Conservation (phyloP, 1,140 invertebrate species). For the Lineus longissimus region DNA sequence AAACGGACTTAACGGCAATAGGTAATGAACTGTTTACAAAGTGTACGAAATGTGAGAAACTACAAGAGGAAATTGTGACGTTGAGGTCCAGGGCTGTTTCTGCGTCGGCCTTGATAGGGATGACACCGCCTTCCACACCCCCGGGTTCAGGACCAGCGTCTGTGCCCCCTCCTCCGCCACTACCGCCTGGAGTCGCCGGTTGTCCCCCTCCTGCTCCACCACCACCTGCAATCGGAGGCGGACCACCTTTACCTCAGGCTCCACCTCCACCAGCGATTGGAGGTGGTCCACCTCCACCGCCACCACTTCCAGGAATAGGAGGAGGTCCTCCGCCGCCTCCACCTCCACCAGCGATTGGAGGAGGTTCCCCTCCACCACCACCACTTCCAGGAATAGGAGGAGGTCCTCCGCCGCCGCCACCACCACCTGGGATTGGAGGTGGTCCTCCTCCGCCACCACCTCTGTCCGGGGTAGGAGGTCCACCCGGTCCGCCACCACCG, state of each 20-base stretch:
- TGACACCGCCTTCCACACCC: constrained; percentile 1
- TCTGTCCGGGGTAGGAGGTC: not conserved
- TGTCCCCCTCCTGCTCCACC: not conserved
- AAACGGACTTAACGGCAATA: too few relatives aligned
- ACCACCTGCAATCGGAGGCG: not conserved
- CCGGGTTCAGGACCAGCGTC: not conserved
- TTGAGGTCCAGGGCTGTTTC: too few relatives aligned
- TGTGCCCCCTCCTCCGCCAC: constrained; percentile 2
- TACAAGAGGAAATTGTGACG: too few relatives aligned
- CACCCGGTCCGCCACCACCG: constrained; percentile 19
- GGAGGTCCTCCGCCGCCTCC: constrained; percentile 37
- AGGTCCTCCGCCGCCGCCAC: not conserved
- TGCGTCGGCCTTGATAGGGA: not conserved
- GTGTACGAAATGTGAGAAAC: too few relatives aligned
- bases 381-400: constrained; percentile 5
- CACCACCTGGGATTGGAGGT: not conserved
- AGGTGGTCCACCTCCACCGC: constrained; percentile 20
- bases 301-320: constrained; percentile 28
- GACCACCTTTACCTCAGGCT: constrained; percentile 13
- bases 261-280: constrained; percentile 49
- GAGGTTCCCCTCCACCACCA: constrained; percentile 20
- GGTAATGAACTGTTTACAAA: too few relatives aligned
- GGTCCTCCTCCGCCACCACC: not conserved
- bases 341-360: constrained; percentile 9
- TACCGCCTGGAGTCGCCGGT: not conserved